Evolutionary conservation across 2,797 vertebrate genomes (phyloP).

Genomic region (Melanotaenia nigrans): DNA sequence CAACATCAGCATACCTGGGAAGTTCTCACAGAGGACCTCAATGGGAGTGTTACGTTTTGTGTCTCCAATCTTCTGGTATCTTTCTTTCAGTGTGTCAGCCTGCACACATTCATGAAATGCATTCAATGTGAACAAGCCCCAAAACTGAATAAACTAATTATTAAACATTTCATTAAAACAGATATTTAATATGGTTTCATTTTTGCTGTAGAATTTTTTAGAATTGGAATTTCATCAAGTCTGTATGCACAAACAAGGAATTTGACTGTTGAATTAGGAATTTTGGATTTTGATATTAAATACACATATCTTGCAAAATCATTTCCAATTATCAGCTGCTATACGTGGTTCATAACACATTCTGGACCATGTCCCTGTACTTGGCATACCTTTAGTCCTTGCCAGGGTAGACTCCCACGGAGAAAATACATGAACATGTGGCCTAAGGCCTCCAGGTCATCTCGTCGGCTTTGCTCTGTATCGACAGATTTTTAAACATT

Average conservation of each 20-base stretch:
- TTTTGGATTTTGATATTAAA: background rate
- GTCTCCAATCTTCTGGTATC: conserved; percentile 99
- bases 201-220: too few relatives aligned
- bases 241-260: too few relatives aligned
- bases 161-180: too few relatives aligned
- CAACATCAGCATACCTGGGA: conserved; percentile 86
- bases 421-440: conserved; percentile 99
- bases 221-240: too few relatives aligned
- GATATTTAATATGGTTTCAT: too few relatives aligned
- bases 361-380: conserved; percentile 3
- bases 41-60: conserved; percentile 98
- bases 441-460: conserved; percentile 97
- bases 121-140: background rate
- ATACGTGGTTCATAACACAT: background rate
- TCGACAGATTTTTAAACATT: conserved; percentile 40
- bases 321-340: background rate
- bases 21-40: conserved; percentile 98
- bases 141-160: background rate
- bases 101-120: conserved; percentile 61
- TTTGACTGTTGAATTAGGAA: background rate
- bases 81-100: conserved; percentile 98
- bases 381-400: conserved; percentile 92
- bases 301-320: background rate
- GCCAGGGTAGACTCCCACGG: conserved; percentile 98
- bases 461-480: conserved; percentile 96